Percentiles rank a stretch among this genome's conserved stretches.
Conservation (phyloP, 2,888 invertebrate species). For the Prionchulus punctatus region DNA sequence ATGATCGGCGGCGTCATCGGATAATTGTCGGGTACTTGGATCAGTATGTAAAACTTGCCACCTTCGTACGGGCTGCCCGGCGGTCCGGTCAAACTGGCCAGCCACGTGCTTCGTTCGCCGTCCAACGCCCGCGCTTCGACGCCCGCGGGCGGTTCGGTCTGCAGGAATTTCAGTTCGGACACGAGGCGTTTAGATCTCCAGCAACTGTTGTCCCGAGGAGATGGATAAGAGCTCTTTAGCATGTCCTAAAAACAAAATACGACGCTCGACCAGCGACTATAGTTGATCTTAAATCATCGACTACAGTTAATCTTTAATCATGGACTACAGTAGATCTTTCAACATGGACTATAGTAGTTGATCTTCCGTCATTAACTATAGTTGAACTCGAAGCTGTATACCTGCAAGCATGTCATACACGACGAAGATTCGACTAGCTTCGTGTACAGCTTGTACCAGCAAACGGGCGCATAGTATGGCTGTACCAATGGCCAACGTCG, state of each 20-base stretch:
- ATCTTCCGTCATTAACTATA: no score
- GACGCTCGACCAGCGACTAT: no score
- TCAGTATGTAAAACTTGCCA: constrained; percentile 71
- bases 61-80: constrained; percentile 84
- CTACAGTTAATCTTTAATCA: no score
- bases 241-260: no score
- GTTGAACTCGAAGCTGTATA: background rate
- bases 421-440: background rate
- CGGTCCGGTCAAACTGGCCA: constrained; percentile 77
- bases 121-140: constrained; percentile 66
- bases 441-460: constrained; percentile 1
- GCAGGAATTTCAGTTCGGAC: constrained; percentile 49
- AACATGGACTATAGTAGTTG: no score
- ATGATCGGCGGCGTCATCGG: constrained; percentile 81
- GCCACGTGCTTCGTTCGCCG: constrained; percentile 70
- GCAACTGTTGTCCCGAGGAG: no score
- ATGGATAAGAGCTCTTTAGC: no score
- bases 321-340: no score
- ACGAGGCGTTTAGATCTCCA: constrained; percentile 64
- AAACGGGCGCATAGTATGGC: constrained; percentile 35
- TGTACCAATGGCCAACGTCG: constrained; percentile 70
- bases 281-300: no score
- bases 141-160: constrained; percentile 60
- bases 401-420: constrained; percentile 9
- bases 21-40: constrained; percentile 66